A percentile compares a stretch with the other conserved stretches of the same genome.
Evolutionary conservation across 2,797 vertebrate genomes (phyloP).

Genomic region (Sarcophilus harrisii): DNA sequence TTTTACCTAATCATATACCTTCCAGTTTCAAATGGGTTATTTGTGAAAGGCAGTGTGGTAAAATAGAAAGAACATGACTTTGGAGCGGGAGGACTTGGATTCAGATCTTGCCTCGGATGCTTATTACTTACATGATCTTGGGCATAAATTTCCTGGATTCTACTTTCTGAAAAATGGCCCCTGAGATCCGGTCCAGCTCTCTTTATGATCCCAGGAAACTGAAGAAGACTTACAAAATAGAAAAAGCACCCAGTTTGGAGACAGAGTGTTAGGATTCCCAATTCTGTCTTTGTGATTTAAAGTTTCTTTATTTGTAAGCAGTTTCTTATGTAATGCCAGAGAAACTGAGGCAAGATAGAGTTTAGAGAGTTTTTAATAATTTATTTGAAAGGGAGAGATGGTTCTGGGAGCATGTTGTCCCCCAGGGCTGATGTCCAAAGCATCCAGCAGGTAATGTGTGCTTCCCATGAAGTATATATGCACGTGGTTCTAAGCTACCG

Average conservation of each 20-base stretch:
- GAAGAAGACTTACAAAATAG: neutral
- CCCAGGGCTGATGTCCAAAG: too few species aligned
- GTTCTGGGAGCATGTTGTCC: too few species aligned
- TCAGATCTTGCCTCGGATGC: neutral
- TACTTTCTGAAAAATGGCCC: neutral
- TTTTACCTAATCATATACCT: neutral
- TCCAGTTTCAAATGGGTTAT: neutral
- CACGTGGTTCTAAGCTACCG: too few species aligned
- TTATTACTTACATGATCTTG: neutral
- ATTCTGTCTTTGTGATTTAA: neutral
- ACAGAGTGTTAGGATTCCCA: neutral
- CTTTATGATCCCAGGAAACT: neutral
- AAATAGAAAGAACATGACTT: neutral
- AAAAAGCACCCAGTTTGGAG: neutral
- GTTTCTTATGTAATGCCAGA: too few species aligned
- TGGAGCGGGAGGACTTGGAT: neutral
- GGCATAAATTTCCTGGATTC: neutral
- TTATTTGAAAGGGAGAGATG: too few species aligned
- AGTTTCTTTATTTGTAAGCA: too few species aligned
- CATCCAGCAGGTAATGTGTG: too few species aligned
- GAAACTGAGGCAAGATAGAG: too few species aligned
- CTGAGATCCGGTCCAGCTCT: neutral
- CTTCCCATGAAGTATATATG: too few species aligned
- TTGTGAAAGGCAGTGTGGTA: neutral
- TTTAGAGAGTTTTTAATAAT: too few species aligned